A percentile compares a stretch with the other conserved stretches of the same genome.
phyloP scores from a whole-genome alignment of 2,888 invertebrate genomes.

The Amaurobius ferox region DNA sequence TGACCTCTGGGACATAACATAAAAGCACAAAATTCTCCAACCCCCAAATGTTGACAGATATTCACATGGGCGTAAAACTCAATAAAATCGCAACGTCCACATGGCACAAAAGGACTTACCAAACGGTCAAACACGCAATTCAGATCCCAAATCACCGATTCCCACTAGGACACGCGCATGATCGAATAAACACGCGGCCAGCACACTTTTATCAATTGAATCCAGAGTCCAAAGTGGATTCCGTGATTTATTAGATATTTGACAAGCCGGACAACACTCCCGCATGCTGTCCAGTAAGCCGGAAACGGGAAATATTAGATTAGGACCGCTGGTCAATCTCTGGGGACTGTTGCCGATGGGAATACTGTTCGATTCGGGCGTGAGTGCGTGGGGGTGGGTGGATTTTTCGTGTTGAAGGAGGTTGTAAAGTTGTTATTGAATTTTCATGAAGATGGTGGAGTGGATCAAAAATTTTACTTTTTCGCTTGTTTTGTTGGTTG shows the following conservation, averaged over 20 bases:
- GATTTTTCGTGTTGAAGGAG: neutral
- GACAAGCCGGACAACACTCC: constrained; percentile 1
- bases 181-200: constrained; percentile 2
- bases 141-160: neutral
- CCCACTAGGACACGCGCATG: neutral
- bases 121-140: constrained; percentile 10
- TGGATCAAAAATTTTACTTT: neutral
- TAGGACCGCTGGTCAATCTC: neutral
- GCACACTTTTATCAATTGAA: constrained; percentile 1
- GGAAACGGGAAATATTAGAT: constrained; percentile 1
- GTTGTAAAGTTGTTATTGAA: constrained; percentile 13
- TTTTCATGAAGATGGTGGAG: neutral
- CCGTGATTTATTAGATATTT: constrained; percentile 14
- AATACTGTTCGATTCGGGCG: neutral
- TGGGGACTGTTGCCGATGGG: neutral
- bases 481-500: too few species aligned
- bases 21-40: neutral
- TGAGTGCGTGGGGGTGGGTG: neutral
- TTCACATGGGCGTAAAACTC: neutral
- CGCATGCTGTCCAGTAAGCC: neutral
- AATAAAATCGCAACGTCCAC: neutral
- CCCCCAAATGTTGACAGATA: neutral
- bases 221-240: neutral
- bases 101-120: neutral
- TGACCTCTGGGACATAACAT: too few species aligned